Evolutionary conservation across 2,113 vertebrate genomes (phyloP).

Genomic region (Aix galericulata): DNA sequence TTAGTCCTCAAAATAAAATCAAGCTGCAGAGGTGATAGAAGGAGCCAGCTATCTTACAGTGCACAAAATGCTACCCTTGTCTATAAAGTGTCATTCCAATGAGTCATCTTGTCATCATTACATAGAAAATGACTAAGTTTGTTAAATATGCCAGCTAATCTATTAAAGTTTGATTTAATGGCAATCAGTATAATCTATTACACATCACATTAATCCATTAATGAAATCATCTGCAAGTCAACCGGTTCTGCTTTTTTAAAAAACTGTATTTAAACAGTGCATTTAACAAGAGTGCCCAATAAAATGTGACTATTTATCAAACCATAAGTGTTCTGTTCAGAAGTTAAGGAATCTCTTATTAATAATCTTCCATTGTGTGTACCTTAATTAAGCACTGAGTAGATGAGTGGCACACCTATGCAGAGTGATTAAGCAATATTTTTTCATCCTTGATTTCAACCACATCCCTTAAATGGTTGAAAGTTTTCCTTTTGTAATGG

Average conservation of each 20-base stretch:
- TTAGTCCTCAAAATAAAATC: background rate
- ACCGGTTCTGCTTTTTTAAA: background rate
- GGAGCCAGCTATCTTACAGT: background rate
- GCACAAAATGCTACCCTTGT: background rate
- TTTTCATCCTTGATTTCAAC: background rate
- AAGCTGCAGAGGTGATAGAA: background rate
- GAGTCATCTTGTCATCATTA: constrained; percentile 6
- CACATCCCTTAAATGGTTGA: background rate
- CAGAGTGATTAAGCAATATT: background rate
- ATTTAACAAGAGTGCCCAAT: constrained; percentile 26
- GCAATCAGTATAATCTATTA: background rate
- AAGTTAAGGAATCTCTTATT: constrained; percentile 20
- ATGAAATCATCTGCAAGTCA: constrained; percentile 25
- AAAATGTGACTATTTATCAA: constrained; percentile 36
- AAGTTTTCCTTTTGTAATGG: background rate
- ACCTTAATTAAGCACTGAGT: constrained; percentile 2
- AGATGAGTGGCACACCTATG: background rate
- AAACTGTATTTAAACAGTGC: background rate
- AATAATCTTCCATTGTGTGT: constrained; percentile 1
- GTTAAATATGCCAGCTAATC: constrained; percentile 52
- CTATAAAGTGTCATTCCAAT: background rate
- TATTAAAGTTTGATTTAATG: constrained; percentile 45
- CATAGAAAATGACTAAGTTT: constrained; percentile 40
- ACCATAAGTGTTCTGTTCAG: background rate
- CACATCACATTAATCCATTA: constrained; percentile 32